Conservation (phyloP, 2,888 invertebrate species). For the Rugalucina vietnamica region DNA sequence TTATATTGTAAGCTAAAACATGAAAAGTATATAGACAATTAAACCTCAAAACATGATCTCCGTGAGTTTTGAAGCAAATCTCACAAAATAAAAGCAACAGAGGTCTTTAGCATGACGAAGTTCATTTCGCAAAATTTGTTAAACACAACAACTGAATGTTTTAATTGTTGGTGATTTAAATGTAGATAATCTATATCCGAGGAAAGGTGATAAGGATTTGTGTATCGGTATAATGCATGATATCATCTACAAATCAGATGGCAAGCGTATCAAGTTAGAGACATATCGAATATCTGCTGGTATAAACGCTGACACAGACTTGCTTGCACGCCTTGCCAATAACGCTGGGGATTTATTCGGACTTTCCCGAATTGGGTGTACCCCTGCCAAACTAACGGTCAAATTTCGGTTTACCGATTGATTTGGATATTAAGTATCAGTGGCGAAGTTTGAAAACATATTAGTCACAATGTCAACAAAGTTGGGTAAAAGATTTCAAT, state of each 20-base stretch:
- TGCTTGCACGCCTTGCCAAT: not conserved
- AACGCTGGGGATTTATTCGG: not conserved
- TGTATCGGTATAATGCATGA: not conserved
- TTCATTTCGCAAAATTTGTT: not conserved
- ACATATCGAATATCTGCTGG: not conserved
- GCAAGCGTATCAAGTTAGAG: not conserved
- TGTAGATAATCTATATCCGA: not conserved
- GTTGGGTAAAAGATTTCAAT: too few species aligned
- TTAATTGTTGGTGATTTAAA: not conserved
- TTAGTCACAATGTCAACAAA: not conserved
- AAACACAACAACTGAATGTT: not conserved
- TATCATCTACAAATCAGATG: not conserved
- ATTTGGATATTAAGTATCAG: not conserved
- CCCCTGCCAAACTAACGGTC: not conserved
- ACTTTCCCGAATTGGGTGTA: not conserved
- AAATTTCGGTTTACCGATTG: not conserved
- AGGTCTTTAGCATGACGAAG: not conserved
- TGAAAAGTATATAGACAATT: conserved; percentile 16
- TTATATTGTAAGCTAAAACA: not conserved
- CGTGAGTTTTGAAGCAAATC: conserved; percentile 6
- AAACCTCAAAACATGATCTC: conserved; percentile 8
- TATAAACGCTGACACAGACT: not conserved
- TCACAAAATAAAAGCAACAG: not conserved
- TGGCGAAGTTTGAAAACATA: not conserved
- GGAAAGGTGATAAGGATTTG: not conserved